phyloP scores from a whole-genome alignment of 2,113 vertebrate genomes.

The Cinclus cinclus region DNA sequence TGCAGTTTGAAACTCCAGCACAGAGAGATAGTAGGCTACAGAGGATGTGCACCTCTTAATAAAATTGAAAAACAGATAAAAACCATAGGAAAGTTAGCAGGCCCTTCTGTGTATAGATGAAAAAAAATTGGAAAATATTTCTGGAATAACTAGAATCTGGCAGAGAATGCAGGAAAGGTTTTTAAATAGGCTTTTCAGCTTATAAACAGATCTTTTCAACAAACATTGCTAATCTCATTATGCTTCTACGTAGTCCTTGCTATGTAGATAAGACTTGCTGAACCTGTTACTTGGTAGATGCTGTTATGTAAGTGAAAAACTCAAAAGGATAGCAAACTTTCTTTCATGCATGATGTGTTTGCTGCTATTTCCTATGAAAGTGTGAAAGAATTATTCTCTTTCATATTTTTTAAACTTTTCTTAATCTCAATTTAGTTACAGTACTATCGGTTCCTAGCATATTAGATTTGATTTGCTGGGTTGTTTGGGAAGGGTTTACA shows the following conservation, averaged over 20 bases:
- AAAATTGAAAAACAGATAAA: not conserved
- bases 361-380: not conserved
- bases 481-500: not conserved
- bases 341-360: not conserved
- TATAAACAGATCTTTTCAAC: constrained; percentile 8
- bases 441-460: not conserved
- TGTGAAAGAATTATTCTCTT: not conserved
- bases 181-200: not conserved
- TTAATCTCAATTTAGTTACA: not conserved
- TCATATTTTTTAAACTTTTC: not conserved
- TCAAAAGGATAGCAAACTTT: not conserved
- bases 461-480: not conserved
- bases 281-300: not conserved
- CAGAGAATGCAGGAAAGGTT: not conserved
- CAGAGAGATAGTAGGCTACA: not conserved
- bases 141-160: not conserved
- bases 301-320: constrained; percentile 22
- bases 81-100: not conserved
- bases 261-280: constrained; percentile 31
- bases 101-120: not conserved
- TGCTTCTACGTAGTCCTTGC: constrained; percentile 29
- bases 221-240: constrained; percentile 28
- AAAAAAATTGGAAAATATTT: not conserved
- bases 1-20: not conserved
- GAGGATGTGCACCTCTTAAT: not conserved